phyloP scores from a whole-genome alignment of 30 jellyfish, hydroid and myxozoan species.

The Turritopsis dohrnii region DNA sequence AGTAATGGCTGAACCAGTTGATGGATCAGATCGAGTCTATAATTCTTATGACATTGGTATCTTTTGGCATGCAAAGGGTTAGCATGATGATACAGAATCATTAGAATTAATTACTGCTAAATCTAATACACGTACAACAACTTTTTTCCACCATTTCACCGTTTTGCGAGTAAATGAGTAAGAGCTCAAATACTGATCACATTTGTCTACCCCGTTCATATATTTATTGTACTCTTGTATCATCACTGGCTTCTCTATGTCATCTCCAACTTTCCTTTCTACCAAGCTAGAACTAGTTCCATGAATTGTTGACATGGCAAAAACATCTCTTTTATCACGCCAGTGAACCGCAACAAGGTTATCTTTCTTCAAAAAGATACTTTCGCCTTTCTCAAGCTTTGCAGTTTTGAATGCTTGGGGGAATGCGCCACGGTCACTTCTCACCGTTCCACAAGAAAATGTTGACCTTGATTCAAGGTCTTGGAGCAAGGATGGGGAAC shows the following conservation, averaged over 20 bases:
- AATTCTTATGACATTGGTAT: slow-evolving; percentile 20
- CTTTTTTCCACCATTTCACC: slow-evolving; percentile 31
- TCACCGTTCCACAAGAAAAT: slow-evolving; percentile 38
- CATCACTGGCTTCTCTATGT: neutral
- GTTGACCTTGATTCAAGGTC: slow-evolving; percentile 28
- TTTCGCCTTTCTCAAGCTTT: slow-evolving; percentile 12
- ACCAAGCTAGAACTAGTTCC: neutral
- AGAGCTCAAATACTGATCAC: neutral
- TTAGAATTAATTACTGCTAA: slow-evolving; percentile 23
- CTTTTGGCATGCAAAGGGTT: slow-evolving; percentile 26
- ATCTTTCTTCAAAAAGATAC: slow-evolving; percentile 9
- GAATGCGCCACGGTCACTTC: slow-evolving; percentile 24
- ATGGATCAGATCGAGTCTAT: slow-evolving; percentile 2
- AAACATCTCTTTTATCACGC: slow-evolving; percentile 33
- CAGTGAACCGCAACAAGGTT: slow-evolving; percentile 34
- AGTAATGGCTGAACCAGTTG: slow-evolving; percentile 18
- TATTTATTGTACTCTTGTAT: neutral
- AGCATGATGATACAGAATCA: slow-evolving; percentile 26
- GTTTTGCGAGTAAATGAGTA: neutral
- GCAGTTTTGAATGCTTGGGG: slow-evolving; percentile 29
- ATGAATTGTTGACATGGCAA: slow-evolving; percentile 2
- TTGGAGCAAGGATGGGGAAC: slow-evolving; percentile 11
- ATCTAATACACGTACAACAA: slow-evolving; percentile 21
- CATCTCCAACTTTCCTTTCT: neutral
- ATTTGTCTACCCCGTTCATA: slow-evolving; percentile 1